These are phyloP conservation scores for Rhingia campestris DNA, from an alignment of 2,888 invertebrate genomes.

Conservation along the genomic window DNA sequence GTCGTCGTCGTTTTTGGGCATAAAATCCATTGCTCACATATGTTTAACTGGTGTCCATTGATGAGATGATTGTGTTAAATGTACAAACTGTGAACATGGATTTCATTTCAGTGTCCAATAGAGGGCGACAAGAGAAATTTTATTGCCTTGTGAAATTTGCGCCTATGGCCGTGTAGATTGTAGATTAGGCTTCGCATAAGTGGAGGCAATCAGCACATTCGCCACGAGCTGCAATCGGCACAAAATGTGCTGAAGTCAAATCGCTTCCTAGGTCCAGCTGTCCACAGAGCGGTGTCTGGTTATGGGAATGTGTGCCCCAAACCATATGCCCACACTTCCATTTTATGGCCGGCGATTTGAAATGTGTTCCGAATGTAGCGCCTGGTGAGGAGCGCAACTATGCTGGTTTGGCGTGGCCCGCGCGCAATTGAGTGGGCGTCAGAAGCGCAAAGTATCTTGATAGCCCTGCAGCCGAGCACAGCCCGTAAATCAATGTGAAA, in stretches of 20 bases:
- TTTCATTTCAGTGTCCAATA: conserved; percentile 75
- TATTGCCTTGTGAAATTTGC: conserved; percentile 75
- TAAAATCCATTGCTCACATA: conserved; percentile 75
- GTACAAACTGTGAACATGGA: conserved; percentile 75
- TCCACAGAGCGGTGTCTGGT: not conserved
- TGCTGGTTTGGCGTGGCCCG: conserved; percentile 49
- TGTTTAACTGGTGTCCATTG: conserved; percentile 75
- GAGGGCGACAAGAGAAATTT: conserved; percentile 74
- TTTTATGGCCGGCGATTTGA: conserved; percentile 39
- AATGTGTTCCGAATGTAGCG: conserved; percentile 57
- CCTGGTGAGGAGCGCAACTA: conserved; percentile 54
- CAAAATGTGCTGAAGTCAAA: conserved; percentile 63
- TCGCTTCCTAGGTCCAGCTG: conserved; percentile 4
- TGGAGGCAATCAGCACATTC: conserved; percentile 71
- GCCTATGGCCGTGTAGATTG: conserved; percentile 74
- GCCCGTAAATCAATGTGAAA: conserved; percentile 72
- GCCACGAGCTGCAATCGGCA: conserved; percentile 56
- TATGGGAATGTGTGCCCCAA: conserved; percentile 11
- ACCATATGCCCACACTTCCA: conserved; percentile 8
- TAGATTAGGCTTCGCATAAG: conserved; percentile 69
- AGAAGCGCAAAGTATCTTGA: conserved; percentile 74
- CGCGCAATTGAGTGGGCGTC: conserved; percentile 70
- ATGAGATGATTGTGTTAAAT: conserved; percentile 74
- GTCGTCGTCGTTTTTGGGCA: conserved; percentile 71
- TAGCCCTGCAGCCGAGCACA: conserved; percentile 64